These are phyloP conservation scores for Vireo altiloquus DNA, from an alignment of 2,113 vertebrate species.

Conservation along the genomic window DNA sequence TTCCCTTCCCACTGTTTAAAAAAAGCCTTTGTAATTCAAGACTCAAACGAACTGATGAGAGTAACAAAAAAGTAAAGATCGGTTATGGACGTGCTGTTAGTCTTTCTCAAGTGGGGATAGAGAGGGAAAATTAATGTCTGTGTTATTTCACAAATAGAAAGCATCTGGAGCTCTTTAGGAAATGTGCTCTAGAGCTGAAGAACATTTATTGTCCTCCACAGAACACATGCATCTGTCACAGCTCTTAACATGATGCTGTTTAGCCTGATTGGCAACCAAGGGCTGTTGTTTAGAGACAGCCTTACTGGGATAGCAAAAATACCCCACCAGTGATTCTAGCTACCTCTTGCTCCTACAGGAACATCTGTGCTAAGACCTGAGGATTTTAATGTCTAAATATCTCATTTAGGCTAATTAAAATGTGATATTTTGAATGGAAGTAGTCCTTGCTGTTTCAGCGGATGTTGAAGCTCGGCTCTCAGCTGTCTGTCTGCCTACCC, in stretches of 20 bases:
- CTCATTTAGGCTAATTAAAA: neutral
- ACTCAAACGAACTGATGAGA: neutral
- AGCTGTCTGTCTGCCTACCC: neutral
- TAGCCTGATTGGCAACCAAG: fast-evolving
- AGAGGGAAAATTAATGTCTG: neutral
- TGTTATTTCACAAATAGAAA: neutral
- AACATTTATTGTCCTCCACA: neutral
- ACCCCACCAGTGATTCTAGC: neutral
- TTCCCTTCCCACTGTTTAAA: neutral
- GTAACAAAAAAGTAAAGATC: neutral
- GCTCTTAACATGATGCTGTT: neutral
- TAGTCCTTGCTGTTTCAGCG: neutral
- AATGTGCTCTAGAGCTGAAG: neutral
- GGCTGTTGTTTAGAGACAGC: neutral
- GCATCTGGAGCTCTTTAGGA: neutral
- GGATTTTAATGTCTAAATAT: neutral
- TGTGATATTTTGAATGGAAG: neutral
- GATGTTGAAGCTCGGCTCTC: neutral
- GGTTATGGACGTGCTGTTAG: neutral
- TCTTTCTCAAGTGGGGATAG: neutral
- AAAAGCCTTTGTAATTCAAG: neutral
- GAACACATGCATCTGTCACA: neutral
- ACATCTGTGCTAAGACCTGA: neutral
- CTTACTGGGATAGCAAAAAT: neutral
- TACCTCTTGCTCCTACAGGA: neutral